Evolutionary conservation across 1,140 invertebrate genomes (phyloP), one percentile per base, ranked within the genome.

Genomic region (Pseudomyrmex gracilis): DNA sequence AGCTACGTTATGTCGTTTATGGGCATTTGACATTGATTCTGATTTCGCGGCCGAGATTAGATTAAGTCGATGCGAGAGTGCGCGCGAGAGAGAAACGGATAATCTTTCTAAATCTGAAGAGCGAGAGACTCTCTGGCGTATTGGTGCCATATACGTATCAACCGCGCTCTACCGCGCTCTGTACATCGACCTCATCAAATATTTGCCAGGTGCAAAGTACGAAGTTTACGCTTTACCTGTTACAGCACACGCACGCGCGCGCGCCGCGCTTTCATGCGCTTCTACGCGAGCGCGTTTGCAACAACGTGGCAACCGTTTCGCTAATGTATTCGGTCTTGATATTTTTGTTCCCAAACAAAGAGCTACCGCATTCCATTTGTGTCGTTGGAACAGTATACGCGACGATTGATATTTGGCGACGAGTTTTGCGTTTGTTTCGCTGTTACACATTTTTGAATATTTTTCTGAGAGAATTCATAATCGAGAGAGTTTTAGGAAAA

Each of bases 201-300:
- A 89, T 89, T 89, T 89, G 88, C 74, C 74, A 15, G 17, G 57
- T 67, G 67, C 73, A 86, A 87, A 89, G 68, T 57, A 83, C 71
- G n/a, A 84, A 86, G 76, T 89, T 89, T 89, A 87, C 87, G 85
- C 86, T 89, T 85, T 82, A 87, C 76, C 88, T 89, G 87, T 89
- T 89, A 89, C 67, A 64, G 53, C 66, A 80, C 51, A 61, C 74
- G 60, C 82, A n/a, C n/a, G 34, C 34, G 34, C 34, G 34, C 34
- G 34, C 24, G 2, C 34, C 34, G 60, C 51, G 57, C 73, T 76
- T 64, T 67, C 73, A 77, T 77, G 49, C 70, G 53, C 45, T 22
- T 20, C 51, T 61, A 60, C 53, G 55, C 47, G 47, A 47, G n/a
- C 63, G 17, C 4, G 60, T 74, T 47, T 49, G 49, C 4, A 71